Conservation (phyloP, 35 echinoderm and acorn worm species). For the Eucidaris tribuloides region DNA sequence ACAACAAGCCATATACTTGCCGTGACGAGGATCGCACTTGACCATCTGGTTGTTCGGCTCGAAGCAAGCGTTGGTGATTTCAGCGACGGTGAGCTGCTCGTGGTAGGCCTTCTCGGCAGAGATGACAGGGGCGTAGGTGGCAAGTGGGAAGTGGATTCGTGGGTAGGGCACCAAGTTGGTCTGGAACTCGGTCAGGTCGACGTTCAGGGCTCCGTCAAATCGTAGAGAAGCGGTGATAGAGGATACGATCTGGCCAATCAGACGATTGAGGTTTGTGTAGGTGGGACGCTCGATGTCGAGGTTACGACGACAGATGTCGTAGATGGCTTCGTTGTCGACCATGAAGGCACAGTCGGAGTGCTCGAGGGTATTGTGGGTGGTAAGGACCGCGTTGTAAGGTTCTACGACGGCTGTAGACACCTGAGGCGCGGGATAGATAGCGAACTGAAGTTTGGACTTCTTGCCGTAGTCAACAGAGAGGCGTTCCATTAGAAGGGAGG, state of each 20-base stretch:
- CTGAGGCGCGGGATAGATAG: slow-evolving; percentile 18
- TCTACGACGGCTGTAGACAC: slow-evolving; percentile 1
- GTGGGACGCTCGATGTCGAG: not conserved
- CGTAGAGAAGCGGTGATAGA: not conserved
- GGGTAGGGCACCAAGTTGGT: slow-evolving; percentile 73
- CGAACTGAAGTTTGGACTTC: too few species aligned
- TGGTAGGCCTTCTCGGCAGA: slow-evolving; percentile 56
- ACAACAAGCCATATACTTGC: slow-evolving; percentile 63
- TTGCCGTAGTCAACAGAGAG: too few species aligned
- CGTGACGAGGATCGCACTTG: slow-evolving; percentile 56
- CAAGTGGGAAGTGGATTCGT: slow-evolving; percentile 50
- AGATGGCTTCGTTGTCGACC: slow-evolving; percentile 18
- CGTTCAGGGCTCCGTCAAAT: slow-evolving; percentile 40
- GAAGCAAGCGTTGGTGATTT: slow-evolving; percentile 48
- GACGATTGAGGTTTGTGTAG: not conserved
- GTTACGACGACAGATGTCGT: slow-evolving; percentile 15
- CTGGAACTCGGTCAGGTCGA: slow-evolving; percentile 67
- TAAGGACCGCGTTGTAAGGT: slow-evolving; percentile 15
- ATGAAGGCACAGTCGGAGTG: slow-evolving; percentile 22
- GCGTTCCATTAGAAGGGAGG: too few species aligned
- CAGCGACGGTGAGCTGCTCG: slow-evolving; percentile 44
- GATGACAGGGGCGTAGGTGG: slow-evolving; percentile 31
- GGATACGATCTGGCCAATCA: slow-evolving; percentile 1
- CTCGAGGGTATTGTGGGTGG: not conserved
- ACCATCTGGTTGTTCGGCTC: slow-evolving; percentile 45